These are phyloP conservation scores for Phlogophora meticulosa DNA, from an alignment of 2,888 invertebrate genomes.

Conservation along the genomic window DNA sequence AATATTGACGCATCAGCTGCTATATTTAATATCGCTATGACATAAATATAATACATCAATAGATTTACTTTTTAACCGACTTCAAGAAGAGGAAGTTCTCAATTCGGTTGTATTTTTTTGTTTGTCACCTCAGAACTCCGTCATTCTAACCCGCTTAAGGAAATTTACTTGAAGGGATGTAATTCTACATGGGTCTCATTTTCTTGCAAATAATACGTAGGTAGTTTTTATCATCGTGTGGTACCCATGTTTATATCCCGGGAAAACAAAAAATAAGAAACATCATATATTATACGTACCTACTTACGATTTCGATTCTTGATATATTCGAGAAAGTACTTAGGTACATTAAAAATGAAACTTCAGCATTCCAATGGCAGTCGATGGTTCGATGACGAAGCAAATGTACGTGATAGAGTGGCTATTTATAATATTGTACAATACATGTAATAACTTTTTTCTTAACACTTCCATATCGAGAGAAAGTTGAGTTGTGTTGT, in stretches of 20 bases:
- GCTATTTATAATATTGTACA: slow-evolving; percentile 58
- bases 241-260: too few relatives aligned
- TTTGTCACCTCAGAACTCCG: too few relatives aligned
- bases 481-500: slow-evolving; percentile 49
- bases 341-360: slow-evolving; percentile 37
- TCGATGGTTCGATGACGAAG: slow-evolving; percentile 78
- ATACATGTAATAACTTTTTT: slow-evolving; percentile 42
- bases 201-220: too few relatives aligned
- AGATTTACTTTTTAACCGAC: too few relatives aligned
- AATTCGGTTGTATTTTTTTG: too few relatives aligned
- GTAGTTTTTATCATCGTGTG: too few relatives aligned
- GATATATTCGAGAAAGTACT: slow-evolving; percentile 49
- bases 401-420: slow-evolving; percentile 63
- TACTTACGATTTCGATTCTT: neutral
- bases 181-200: too few relatives aligned
- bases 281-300: too few relatives aligned
- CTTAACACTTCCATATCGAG: slow-evolving; percentile 40
- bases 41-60: too few relatives aligned
- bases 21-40: neutral
- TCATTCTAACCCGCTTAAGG: too few relatives aligned
- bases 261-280: neutral
- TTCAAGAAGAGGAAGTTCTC: too few relatives aligned
- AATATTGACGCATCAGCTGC: slow-evolving; percentile 9
- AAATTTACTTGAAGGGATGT: too few relatives aligned
- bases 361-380: slow-evolving; percentile 58